Evolutionary conservation across 92 coral and sea anemone genomes (phyloP), one percentile per base, ranked within the genome.

Genomic region (Palythoa heliodiscus): DNA sequence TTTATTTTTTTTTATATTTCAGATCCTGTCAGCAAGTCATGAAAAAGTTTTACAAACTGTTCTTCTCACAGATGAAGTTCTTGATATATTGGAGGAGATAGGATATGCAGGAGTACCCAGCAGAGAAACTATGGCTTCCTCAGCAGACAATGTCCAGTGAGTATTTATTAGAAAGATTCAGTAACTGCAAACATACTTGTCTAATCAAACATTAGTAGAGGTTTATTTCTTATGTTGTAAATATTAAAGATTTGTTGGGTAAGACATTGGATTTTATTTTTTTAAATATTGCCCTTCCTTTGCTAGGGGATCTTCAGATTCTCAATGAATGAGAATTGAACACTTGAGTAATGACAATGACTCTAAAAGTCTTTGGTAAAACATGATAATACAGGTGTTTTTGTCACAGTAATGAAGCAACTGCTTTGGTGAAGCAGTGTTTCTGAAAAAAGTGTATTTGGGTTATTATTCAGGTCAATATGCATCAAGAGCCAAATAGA

Each of bases 71-170:
- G 71, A 76, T 47, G 83, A 82, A 19, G 83, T 70, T 25, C 47
- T 88, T 24, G 90, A 88, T 52, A 29, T 87, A 52, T 86, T 87
- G n/a, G 80, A 87, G 68, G 90, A 80, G 40, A 80, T 87, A 24
- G 90, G 90, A 15, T 87, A 87, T 73, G 77, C 71, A 14, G 90
- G 90, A 16, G 77, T 82, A 58, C 87, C 87, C 16, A 78, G 78
- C 20, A 80, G 82, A 67, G 90, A 87, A 74, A 80, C 74, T 25
- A 72, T 47, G 7, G 57, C 80, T 52, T 87, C 86, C 61, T 50
- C 71, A 47, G 66, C 61, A 53, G 66, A 57, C 50, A 73, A 82
- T 47, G 64, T 87, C 13, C 87, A 82, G 90, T 87, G 61, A 87
- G 90, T 71, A 79, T 11, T 54, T 19, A 54, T 54, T 11, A 54